A percentile compares a stretch with the other conserved stretches of the same genome.
Evolutionary conservation across 2,797 vertebrate species (phyloP).

Genomic region (Nyctibius grandis): DNA sequence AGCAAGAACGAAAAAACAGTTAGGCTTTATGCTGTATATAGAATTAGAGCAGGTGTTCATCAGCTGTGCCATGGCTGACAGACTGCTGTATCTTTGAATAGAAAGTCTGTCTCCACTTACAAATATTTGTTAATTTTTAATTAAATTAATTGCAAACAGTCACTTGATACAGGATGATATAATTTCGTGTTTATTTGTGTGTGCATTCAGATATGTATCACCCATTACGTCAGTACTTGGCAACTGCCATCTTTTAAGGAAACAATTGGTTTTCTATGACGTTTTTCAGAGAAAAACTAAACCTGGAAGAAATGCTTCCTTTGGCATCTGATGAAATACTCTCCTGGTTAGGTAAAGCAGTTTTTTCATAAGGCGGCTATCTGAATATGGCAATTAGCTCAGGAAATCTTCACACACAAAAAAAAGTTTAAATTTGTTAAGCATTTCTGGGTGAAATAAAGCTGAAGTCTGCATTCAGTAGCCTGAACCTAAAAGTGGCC

Average conservation of each 20-base stretch:
- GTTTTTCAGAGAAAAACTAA: neutral
- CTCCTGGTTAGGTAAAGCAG: neutral
- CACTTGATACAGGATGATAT: neutral
- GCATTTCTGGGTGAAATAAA: neutral
- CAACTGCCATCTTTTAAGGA: neutral
- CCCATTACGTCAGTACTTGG: neutral
- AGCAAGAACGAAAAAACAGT: neutral
- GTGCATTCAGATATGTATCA: neutral
- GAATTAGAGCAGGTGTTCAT: slow-evolving; percentile 44
- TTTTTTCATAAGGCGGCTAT: neutral
- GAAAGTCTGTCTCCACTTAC: slow-evolving; percentile 2
- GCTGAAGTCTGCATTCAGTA: neutral
- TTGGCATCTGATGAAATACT: neutral
- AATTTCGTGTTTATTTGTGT: neutral
- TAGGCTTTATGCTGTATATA: slow-evolving; percentile 9
- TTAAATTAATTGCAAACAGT: slow-evolving; percentile 26
- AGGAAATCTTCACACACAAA: neutral
- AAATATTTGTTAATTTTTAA: slow-evolving; percentile 43
- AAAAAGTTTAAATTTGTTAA: neutral
- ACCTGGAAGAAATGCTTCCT: neutral
- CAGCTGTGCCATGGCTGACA: slow-evolving; percentile 10
- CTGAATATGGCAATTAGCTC: neutral
- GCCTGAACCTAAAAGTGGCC: neutral
- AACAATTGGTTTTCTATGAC: neutral
- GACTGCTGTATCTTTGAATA: slow-evolving; percentile 8